phyloP scores from a whole-genome alignment of 2,888 invertebrate genomes.

The Diarsia brunnea region DNA sequence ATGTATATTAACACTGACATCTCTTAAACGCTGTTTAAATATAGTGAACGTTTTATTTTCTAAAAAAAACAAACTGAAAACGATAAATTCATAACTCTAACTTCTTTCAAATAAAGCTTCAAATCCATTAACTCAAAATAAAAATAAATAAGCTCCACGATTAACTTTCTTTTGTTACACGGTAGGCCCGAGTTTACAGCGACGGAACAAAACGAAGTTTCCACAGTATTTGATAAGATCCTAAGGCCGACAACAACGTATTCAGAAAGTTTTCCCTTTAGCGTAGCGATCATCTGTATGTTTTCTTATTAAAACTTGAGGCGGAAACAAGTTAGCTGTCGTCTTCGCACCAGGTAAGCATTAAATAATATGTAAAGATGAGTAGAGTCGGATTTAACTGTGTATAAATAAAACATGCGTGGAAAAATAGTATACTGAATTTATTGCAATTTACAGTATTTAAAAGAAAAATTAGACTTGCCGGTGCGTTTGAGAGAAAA shows the following conservation, averaged over 20 bases:
- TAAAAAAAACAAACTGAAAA: neutral
- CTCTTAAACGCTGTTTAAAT: neutral
- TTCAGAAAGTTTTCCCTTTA: conserved; percentile 58
- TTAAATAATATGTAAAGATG: conserved; percentile 71
- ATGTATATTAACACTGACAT: neutral
- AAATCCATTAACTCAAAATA: neutral
- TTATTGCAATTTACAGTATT: too few relatives aligned
- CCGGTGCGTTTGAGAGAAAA: too few relatives aligned
- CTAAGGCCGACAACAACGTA: conserved; percentile 50
- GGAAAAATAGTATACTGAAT: too few relatives aligned
- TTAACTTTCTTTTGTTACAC: conserved; percentile 47
- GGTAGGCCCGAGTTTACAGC: conserved; percentile 45
- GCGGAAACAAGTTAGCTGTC: conserved; percentile 56
- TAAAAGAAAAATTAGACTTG: too few relatives aligned
- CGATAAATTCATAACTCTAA: neutral
- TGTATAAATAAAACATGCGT: too few relatives aligned
- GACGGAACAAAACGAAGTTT: conserved; percentile 57
- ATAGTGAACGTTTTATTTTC: neutral
- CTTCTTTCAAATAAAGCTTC: neutral
- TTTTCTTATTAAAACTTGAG: conserved; percentile 61
- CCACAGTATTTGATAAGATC: conserved; percentile 60
- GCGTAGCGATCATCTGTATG: conserved; percentile 58
- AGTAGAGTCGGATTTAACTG: conserved; percentile 67
- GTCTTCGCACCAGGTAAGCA: conserved; percentile 58
- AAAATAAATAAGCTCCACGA: conserved; percentile 15